Conservation (phyloP, 35 echinoderm and acorn worm genomes). For the Lytechinus pictus region DNA sequence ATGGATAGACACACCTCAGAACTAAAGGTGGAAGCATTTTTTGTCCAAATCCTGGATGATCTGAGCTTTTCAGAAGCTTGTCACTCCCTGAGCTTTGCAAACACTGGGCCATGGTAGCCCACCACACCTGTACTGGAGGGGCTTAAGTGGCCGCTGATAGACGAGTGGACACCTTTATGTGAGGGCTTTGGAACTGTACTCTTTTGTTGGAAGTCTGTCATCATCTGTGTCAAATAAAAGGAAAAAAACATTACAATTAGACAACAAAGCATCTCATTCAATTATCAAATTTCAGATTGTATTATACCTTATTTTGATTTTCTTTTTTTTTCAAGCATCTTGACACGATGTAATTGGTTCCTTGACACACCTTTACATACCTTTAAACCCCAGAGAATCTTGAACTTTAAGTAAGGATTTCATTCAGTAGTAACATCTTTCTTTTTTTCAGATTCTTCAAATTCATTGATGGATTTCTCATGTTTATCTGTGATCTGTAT, state of each 20-base stretch:
- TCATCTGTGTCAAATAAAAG: neutral
- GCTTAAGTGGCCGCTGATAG: conserved; percentile 44
- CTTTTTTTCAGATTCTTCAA: neutral
- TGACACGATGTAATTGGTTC: too few species aligned
- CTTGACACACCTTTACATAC: too few species aligned
- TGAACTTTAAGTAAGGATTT: neutral
- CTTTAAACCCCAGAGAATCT: neutral
- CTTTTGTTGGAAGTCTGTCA: neutral
- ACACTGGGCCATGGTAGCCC: neutral
- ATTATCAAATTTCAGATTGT: neutral
- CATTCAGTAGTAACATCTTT: neutral
- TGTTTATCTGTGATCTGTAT: neutral
- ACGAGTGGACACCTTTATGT: neutral
- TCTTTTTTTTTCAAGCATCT: too few species aligned
- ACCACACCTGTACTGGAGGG: conserved; percentile 9
- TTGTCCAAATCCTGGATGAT: conserved; percentile 34
- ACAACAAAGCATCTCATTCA: neutral
- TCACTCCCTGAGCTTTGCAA: conserved; percentile 15
- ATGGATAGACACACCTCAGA: neutral
- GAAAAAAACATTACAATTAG: neutral
- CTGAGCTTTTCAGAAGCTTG: neutral
- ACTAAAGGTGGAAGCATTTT: neutral
- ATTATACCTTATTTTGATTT: neutral
- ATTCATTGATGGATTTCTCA: neutral
- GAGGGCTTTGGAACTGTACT: neutral